Evolutionary conservation across 1,140 invertebrate genomes (phyloP), one percentile per base, ranked within the genome.

Genomic region (Phenacoccus solenopsis): DNA sequence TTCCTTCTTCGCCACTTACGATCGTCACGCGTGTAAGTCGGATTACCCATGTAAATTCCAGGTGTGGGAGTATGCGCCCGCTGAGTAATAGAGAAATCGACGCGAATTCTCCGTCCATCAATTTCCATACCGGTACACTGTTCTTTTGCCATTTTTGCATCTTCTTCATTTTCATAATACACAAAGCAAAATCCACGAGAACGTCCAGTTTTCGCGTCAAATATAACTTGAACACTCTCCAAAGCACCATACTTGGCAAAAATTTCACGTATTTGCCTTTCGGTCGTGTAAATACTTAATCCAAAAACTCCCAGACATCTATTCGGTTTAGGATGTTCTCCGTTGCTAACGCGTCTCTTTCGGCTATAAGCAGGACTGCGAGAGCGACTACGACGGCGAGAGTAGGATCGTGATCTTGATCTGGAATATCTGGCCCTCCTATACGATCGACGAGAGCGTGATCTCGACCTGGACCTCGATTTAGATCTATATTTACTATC

Each of bases 61-160:
- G 96, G 96, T 16, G 96, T 98, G 9, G 96, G 96, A 1, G 95
- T 97, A 78, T 98, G 96, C 21, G 95, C 91, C 70, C 95, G 83
- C 78, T 97, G 88, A n/a, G 96, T 98, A 61, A 98, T 96, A 0
- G 95, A 98, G 81, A 87, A 99, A 79, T 98, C 96, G 20, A 98
- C 94, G 73, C 96, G 82, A 74, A 99, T 97, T 76, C 88, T 84
- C 56, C 94, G 83, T 0, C 92, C 93, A 81, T 98, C 94, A 56
- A 99, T 91, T 79, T 96, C 93, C 83, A 94, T 90, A 59, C 95
- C 96, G 72, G 87, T 88, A 75, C 93, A 95, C 75, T 91, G 85
- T 73, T 98, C 93, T 82, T 97, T 97, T 0, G 96, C 96, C 70
- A 89, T 87, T 76, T 90, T 90, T 0, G 96, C 93, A 83, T 98